Conservation (phyloP, 2,888 invertebrate genomes). For the Volucella zonaria region DNA sequence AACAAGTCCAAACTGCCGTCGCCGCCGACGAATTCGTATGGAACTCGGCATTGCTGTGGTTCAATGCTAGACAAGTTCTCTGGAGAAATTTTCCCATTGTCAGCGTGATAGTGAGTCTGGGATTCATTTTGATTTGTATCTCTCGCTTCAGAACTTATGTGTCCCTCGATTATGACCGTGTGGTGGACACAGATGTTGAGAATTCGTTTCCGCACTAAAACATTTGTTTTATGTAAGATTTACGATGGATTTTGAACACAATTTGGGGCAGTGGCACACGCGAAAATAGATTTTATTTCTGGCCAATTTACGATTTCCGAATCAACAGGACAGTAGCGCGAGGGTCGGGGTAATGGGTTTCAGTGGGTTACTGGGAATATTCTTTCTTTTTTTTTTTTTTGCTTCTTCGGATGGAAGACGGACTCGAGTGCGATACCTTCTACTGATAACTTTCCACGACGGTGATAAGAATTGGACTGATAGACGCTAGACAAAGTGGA, state of each 20-base stretch:
- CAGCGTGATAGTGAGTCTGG: not conserved
- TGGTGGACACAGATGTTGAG: not conserved
- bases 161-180: not conserved
- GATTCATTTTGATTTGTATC: slow-evolving; percentile 45
- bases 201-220: slow-evolving; percentile 4
- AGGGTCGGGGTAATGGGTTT: not conserved
- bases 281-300: not conserved
- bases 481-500: slow-evolving; percentile 1
- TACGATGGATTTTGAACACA: slow-evolving; percentile 1
- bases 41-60: slow-evolving; percentile 10
- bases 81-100: slow-evolving; percentile 59
- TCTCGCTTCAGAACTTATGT: not conserved
- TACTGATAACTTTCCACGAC: slow-evolving; percentile 43
- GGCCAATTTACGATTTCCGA: not conserved
- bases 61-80: slow-evolving; percentile 42
- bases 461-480: slow-evolving; percentile 56
- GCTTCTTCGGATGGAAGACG: not conserved
- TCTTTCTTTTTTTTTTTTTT: slow-evolving; percentile 7
- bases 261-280: slow-evolving; percentile 4
- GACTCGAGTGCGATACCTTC: not conserved
- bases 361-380: not conserved
- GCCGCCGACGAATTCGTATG: slow-evolving; percentile 8
- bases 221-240: slow-evolving; percentile 37
- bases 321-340: slow-evolving; percentile 24
- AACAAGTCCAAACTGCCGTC: not conserved